Conservation (phyloP, 2,888 invertebrate species). For the Macrophya annulata region DNA sequence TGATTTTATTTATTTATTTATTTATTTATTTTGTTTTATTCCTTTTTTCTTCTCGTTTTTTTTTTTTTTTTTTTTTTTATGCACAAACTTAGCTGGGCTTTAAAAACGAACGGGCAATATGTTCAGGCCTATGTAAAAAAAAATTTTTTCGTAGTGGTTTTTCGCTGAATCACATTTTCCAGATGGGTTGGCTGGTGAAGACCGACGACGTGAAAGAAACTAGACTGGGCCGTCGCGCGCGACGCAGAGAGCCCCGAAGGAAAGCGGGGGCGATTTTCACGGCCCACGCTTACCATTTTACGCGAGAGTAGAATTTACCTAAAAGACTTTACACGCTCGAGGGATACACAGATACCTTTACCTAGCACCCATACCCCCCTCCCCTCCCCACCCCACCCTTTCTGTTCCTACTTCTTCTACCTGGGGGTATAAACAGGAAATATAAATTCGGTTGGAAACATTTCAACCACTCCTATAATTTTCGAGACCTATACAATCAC, state of each 20-base stretch:
- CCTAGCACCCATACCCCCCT: neutral
- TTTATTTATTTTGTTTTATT: neutral
- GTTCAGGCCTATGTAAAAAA: conserved; percentile 33
- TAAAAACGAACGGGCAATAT: conserved; percentile 1
- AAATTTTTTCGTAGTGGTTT: conserved; percentile 28
- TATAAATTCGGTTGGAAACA: neutral
- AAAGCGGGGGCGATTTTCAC: conserved; percentile 11
- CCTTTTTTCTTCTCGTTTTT: neutral
- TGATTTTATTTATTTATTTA: neutral
- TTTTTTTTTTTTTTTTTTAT: neutral
- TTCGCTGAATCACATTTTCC: conserved; percentile 52
- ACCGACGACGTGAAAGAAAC: conserved; percentile 49
- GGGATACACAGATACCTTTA: neutral
- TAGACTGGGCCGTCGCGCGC: conserved; percentile 16
- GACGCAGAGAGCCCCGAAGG: neutral
- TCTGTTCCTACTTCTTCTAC: neutral
- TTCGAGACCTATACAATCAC: neutral
- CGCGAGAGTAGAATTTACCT: conserved; percentile 42
- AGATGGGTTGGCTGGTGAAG: conserved; percentile 40
- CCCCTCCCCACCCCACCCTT: neutral
- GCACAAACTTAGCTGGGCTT: neutral
- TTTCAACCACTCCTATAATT: neutral
- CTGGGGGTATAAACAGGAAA: neutral
- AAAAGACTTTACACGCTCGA: conserved; percentile 30
- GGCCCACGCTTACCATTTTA: conserved; percentile 45